Conservation (phyloP, 2,113 vertebrate species). For the Naja naja region DNA sequence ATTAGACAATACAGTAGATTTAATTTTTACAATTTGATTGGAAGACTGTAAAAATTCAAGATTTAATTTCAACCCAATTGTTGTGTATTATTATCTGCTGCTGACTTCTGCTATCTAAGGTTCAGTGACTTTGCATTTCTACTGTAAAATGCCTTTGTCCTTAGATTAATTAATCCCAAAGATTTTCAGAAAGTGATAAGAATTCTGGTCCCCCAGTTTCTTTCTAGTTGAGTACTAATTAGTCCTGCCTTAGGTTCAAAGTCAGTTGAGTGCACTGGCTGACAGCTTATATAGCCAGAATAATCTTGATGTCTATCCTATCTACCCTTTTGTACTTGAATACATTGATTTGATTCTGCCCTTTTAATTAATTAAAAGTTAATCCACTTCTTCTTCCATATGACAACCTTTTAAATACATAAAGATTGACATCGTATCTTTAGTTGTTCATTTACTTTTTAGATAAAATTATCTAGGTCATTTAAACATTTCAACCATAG, state of each 20-base stretch:
- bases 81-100: not conserved
- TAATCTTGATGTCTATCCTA: too few species aligned
- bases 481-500: too few species aligned
- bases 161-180: not conserved
- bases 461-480: too few species aligned
- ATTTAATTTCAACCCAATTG: not conserved
- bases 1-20: not conserved
- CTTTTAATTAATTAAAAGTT: too few species aligned
- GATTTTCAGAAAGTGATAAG: not conserved
- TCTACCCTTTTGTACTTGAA: too few species aligned
- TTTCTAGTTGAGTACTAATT: too few species aligned
- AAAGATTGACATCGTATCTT: too few species aligned
- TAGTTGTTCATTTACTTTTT: too few species aligned
- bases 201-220: not conserved
- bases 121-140: not conserved
- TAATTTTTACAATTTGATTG: not conserved
- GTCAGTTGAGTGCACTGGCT: not conserved
- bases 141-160: not conserved
- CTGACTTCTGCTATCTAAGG: not conserved
- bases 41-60: not conserved
- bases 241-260: too few species aligned
- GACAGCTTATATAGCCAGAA: not conserved
- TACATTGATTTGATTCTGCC: too few species aligned
- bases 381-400: too few species aligned
- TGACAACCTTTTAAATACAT: too few species aligned